Conservation (phyloP, 2,113 vertebrate genomes). For the Etheostoma spectabile region DNA sequence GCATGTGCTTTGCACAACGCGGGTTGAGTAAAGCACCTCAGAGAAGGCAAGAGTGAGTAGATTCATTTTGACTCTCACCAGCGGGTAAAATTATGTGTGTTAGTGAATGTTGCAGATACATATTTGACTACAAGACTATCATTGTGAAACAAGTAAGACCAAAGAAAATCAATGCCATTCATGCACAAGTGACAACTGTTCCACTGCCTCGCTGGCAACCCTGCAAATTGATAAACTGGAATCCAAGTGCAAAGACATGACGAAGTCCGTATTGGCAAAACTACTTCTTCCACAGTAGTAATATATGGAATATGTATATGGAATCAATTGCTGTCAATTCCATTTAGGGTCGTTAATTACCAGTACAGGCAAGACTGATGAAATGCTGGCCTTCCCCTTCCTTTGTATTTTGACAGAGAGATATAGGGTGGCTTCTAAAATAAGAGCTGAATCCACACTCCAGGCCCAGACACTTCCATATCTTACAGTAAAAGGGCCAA, state of each 20-base stretch:
- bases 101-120: constrained; percentile 23
- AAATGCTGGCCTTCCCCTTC: constrained; percentile 48
- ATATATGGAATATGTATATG: constrained; percentile 5
- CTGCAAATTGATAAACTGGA: constrained; percentile 38
- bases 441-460: constrained; percentile 79
- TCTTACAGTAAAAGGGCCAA: constrained; percentile 68
- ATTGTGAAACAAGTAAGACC: constrained; percentile 34
- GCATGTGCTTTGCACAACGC: constrained; percentile 14
- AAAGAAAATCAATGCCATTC: constrained; percentile 34
- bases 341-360: constrained; percentile 42
- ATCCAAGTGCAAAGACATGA: constrained; percentile 26
- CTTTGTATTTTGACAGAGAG: constrained; percentile 66
- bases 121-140: constrained; percentile 37
- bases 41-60: not conserved
- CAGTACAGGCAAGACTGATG: constrained; percentile 36
- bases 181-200: constrained; percentile 47
- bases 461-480: constrained; percentile 66
- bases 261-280: constrained; percentile 26
- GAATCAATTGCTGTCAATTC: constrained; percentile 21
- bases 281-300: constrained; percentile 13
- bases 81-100: constrained; percentile 5
- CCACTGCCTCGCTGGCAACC: constrained; percentile 20
- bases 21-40: not conserved
- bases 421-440: constrained; percentile 73
- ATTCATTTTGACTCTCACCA: constrained; percentile 20